Evolutionary conservation across 1,140 invertebrate species (phyloP), one percentile per base, ranked within the genome.

Genomic region (Bombus impatiens): DNA sequence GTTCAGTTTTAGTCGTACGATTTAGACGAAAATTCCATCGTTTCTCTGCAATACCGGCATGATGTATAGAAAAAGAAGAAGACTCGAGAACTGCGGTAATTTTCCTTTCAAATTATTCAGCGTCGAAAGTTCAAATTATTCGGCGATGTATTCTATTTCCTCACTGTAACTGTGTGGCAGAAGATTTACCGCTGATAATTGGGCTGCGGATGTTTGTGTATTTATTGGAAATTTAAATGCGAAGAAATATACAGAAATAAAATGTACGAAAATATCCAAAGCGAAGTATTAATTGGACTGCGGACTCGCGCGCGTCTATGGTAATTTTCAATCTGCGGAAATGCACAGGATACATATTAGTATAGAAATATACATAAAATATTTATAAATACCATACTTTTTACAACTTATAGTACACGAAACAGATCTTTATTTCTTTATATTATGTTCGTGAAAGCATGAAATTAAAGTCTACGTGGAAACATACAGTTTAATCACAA

Each of bases 1-100:
- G 57, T 44, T 47, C 28, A 72, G 35, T 78, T n/a, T 86, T 85
- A 71, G n/a, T 47, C 44, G 35, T 18, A 32, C 47, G 87, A 88
- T 88, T 88, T 88, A 85, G 12, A n/a, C 37, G 15, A 74, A 32
- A 74, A 42, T 44, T 74, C 6, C 13, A 28, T 44, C 12, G 40
- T 9, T n/a, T n/a, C 25, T 13, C 40, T n/a, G 18, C 12, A 42
- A n/a, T 10, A 68, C 18, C 68, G 32, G 6, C 0, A 40, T 12
- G 18, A 70, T 13, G 62, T 5, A n/a, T 13, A 35, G 15, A 18
- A 13, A 67, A 67, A n/a, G 12, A 18, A 2, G 28, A 35, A 67
- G 59, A 3, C 28, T 62, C 28, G 28, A 5, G 59, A n/a, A n/a
- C 12, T 2, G 10, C 4, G 28, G 10, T n/a, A 13, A 53, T 62